Evolutionary conservation across 2,888 invertebrate species (phyloP).

Genomic region (Deilephila elpenor): DNA sequence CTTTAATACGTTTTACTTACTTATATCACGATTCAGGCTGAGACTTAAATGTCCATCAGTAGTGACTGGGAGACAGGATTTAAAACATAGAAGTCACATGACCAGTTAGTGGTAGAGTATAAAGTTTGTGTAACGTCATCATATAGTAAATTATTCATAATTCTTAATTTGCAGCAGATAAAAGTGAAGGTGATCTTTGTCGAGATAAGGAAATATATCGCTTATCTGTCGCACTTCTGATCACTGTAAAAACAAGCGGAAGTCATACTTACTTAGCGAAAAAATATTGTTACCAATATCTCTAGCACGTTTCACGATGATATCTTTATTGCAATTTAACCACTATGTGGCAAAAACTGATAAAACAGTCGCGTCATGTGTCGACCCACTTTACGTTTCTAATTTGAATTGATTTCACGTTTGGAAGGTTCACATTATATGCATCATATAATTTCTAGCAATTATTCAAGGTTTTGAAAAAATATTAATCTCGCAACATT

Average conservation of each 20-base stretch:
- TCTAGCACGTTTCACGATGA: neutral
- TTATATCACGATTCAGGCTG: neutral
- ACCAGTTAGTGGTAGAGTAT: no score
- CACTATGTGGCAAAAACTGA: neutral
- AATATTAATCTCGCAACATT: no score
- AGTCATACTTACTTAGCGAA: neutral
- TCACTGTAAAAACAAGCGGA: neutral
- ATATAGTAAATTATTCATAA: no score
- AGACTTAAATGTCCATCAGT: no score
- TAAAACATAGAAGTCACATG: no score
- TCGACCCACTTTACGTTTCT: conserved; percentile 4
- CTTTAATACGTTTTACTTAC: neutral
- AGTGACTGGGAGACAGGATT: neutral
- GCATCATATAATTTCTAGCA: neutral
- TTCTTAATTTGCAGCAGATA: no score
- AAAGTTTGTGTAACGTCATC: no score
- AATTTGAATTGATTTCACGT: conserved; percentile 4
- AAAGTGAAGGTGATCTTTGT: no score
- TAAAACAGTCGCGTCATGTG: conserved; percentile 8
- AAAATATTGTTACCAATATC: neutral
- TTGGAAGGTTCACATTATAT: no score
- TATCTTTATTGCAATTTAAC: conserved; percentile 9
- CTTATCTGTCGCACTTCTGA: neutral
- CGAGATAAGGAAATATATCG: neutral
- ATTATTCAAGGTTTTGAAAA: neutral